phyloP scores from a whole-genome alignment of 1,140 invertebrate species.

The Camponotus vicinus region DNA sequence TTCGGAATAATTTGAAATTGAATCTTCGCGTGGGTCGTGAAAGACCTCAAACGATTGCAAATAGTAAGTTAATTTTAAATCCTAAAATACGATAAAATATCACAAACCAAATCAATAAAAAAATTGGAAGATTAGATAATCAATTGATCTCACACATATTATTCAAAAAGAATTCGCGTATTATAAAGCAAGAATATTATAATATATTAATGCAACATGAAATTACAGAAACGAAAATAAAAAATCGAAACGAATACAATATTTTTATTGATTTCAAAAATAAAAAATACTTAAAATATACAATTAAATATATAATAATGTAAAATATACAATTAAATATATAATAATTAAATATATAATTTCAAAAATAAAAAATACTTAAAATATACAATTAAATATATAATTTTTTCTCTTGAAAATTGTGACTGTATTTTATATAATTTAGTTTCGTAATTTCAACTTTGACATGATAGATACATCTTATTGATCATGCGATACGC shows the following conservation, averaged over 20 bases:
- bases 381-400: too few species aligned
- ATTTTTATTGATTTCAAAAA: background rate
- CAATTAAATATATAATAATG: conserved; percentile 27
- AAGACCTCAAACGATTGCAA: too few species aligned
- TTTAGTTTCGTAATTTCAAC: background rate
- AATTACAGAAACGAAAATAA: background rate
- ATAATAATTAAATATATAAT: too few species aligned
- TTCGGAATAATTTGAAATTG: too few species aligned
- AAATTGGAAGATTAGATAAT: conserved; percentile 3
- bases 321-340: too few species aligned
- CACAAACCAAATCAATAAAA: background rate
- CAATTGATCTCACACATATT: background rate
- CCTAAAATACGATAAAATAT: conserved; percentile 25
- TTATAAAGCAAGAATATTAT: background rate
- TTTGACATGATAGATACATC: background rate
- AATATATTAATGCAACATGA: background rate
- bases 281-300: background rate
- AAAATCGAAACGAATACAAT: background rate
- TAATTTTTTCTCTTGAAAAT: too few species aligned
- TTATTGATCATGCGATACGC: conserved; percentile 32
- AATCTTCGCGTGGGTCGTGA: too few species aligned
- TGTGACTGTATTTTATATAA: background rate
- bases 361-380: too few species aligned
- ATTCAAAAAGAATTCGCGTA: background rate
- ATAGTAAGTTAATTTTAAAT: background rate